phyloP scores from a whole-genome alignment of 2,888 invertebrate species.

The Mongoloraphidia duomilia region DNA sequence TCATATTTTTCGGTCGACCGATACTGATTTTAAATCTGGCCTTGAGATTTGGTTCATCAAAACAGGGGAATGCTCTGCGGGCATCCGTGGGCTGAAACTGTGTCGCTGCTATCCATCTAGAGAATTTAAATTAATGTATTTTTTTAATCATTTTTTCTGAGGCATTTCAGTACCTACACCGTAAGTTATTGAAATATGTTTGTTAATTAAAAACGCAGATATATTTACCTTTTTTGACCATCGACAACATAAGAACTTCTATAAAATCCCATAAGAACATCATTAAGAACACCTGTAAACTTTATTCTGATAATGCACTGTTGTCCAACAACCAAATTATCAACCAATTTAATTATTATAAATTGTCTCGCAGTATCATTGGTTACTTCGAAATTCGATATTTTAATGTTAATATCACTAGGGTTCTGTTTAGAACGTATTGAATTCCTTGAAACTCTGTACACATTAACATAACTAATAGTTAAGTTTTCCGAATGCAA shows the following conservation, averaged over 20 bases:
- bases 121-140: conserved; percentile 14
- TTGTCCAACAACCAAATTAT: conserved; percentile 38
- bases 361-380: conserved; percentile 52
- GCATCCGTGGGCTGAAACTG: conserved; percentile 76
- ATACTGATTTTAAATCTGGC: conserved; percentile 66
- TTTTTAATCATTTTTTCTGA: neutral
- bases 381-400: conserved; percentile 19
- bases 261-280: conserved; percentile 68
- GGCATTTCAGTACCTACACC: neutral
- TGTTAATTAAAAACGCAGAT: neutral
- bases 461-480: conserved; percentile 32
- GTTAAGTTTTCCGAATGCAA: conserved; percentile 59
- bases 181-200: no score
- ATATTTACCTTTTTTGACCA: conserved; percentile 49
- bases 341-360: conserved; percentile 47
- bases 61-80: conserved; percentile 70
- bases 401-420: conserved; percentile 1
- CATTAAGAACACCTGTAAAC: conserved; percentile 58
- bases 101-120: conserved; percentile 66
- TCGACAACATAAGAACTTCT: conserved; percentile 61
- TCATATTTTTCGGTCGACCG: conserved; percentile 55
- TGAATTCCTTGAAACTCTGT: conserved; percentile 6
- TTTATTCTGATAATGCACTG: conserved; percentile 53
- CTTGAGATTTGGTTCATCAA: conserved; percentile 75
- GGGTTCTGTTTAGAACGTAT: no score